A percentile compares a stretch with the other conserved stretches of the same genome.
phyloP scores from a whole-genome alignment of 2,888 invertebrate species.

The Falcaria lacertinaria region DNA sequence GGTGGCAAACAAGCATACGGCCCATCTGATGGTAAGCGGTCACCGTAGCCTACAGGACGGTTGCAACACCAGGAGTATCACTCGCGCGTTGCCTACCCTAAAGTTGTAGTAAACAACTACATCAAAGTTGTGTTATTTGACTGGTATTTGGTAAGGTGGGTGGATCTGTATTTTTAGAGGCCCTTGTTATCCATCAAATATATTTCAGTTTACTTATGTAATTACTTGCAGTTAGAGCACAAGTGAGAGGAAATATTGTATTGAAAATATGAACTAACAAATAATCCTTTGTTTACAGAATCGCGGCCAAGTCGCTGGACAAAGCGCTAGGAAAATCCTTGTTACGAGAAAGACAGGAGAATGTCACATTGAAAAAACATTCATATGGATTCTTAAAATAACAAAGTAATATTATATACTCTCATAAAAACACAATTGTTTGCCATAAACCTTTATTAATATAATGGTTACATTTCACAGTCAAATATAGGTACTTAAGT shows the following conservation, averaged over 20 bases:
- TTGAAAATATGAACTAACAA: neutral
- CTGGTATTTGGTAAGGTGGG: too few relatives aligned
- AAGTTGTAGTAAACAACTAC: too few relatives aligned
- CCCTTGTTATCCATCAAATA: too few relatives aligned
- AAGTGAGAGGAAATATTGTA: neutral
- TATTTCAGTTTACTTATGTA: neutral
- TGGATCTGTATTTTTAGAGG: too few relatives aligned
- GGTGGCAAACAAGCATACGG: too few relatives aligned
- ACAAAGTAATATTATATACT: slow-evolving; percentile 23
- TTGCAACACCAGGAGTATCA: too few relatives aligned
- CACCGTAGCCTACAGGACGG: too few relatives aligned
- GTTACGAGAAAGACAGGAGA: slow-evolving; percentile 73
- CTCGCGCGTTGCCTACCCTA: too few relatives aligned
- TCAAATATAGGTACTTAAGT: neutral
- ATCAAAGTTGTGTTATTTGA: too few relatives aligned
- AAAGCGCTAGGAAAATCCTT: slow-evolving; percentile 82
- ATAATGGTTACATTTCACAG: slow-evolving; percentile 1
- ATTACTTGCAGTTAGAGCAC: too few relatives aligned
- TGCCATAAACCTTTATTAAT: slow-evolving; percentile 36
- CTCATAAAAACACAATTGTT: slow-evolving; percentile 10
- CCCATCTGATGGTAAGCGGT: too few relatives aligned
- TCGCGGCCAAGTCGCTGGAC: slow-evolving; percentile 83
- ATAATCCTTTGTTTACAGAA: slow-evolving; percentile 41
- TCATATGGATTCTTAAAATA: slow-evolving; percentile 80
- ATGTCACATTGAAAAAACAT: slow-evolving; percentile 55